Evolutionary conservation across 2,888 invertebrate species (phyloP).

Genomic region (Brenthis daphne): DNA sequence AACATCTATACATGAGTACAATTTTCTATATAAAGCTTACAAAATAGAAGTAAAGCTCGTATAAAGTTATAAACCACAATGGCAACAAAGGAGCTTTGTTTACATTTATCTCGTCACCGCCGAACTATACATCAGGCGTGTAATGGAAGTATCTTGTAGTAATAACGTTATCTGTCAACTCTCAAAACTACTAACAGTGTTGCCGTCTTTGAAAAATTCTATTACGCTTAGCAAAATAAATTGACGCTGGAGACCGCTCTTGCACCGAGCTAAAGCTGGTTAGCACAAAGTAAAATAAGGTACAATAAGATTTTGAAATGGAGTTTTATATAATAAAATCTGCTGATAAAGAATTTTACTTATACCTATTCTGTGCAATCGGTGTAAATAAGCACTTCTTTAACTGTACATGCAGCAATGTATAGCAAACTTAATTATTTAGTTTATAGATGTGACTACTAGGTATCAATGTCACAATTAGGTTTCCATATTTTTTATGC

Average conservation of each 20-base stretch:
- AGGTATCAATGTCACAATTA: too few species aligned
- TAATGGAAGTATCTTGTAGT: conserved; percentile 62
- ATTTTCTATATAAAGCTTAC: too few species aligned
- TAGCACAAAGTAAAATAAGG: conserved; percentile 21
- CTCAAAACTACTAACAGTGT: conserved; percentile 50
- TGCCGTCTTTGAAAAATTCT: conserved; percentile 50
- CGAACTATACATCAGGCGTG: conserved; percentile 37
- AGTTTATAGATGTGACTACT: too few species aligned
- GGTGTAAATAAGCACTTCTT: too few species aligned
- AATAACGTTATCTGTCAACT: conserved; percentile 56
- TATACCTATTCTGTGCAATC: too few species aligned
- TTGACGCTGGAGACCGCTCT: conserved; percentile 46
- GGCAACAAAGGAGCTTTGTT: conserved; percentile 30
- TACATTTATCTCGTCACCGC: conserved; percentile 36
- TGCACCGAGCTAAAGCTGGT: conserved; percentile 22
- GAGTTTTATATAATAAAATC: conserved; percentile 12
- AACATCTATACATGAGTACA: too few species aligned
- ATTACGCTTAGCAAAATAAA: conserved; percentile 55
- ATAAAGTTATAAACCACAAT: conserved; percentile 6
- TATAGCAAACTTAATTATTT: too few species aligned
- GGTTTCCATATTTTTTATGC: too few species aligned
- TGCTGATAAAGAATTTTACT: too few species aligned
- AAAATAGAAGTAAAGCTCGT: not conserved
- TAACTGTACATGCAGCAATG: too few species aligned
- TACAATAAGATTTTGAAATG: conserved; percentile 27